Evolutionary conservation across 2,113 vertebrate genomes (phyloP).

Genomic region (Dolichallabes microphthalmus): DNA sequence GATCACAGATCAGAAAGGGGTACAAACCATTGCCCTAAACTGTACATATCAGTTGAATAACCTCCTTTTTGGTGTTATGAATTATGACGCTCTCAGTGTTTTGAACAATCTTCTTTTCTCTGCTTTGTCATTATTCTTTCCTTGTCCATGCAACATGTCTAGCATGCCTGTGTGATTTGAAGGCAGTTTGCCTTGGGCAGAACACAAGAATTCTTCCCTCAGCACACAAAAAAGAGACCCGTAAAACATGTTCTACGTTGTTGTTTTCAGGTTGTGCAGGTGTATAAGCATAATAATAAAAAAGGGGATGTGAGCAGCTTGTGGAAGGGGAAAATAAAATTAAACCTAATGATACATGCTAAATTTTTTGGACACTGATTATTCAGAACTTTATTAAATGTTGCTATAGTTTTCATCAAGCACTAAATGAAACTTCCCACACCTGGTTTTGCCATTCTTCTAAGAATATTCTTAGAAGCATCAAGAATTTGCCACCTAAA

Average conservation of each 20-base stretch:
- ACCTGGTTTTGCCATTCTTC: not conserved
- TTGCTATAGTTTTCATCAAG: not conserved
- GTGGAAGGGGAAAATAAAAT: not conserved
- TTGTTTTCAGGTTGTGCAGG: too few relatives aligned
- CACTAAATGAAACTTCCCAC: not conserved
- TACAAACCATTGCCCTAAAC: not conserved
- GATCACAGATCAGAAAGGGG: not conserved
- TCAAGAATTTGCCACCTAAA: not conserved
- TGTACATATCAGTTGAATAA: not conserved
- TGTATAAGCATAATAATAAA: not conserved
- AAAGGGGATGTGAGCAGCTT: not conserved
- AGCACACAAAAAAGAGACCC: not conserved
- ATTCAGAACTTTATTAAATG: not conserved
- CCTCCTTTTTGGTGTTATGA: not conserved
- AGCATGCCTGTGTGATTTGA: conserved; percentile 1
- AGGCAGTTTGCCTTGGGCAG: not conserved
- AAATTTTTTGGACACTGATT: too few relatives aligned
- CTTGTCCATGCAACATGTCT: not conserved
- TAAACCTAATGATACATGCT: not conserved
- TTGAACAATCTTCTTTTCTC: not conserved
- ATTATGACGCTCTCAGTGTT: not conserved
- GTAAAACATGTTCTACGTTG: not conserved
- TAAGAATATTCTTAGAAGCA: not conserved
- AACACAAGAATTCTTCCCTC: not conserved
- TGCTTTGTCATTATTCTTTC: not conserved